A percentile compares a stretch with the other conserved stretches of the same genome.
Conservation (phyloP, 2,797 vertebrate species). For the Leptodactylus fallax region DNA sequence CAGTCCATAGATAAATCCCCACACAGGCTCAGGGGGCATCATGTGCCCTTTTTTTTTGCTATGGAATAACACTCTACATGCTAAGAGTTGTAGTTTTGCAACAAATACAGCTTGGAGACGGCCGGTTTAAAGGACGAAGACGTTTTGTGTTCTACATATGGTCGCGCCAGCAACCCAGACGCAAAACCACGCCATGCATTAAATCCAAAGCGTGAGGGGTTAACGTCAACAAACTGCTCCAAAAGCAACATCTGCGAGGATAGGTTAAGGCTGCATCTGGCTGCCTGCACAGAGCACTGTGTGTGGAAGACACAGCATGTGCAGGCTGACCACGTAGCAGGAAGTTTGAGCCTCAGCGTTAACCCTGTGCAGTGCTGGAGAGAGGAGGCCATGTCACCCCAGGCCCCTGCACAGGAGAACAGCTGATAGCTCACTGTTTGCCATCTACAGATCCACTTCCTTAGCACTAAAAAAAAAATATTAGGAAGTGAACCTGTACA, state of each 20-base stretch:
- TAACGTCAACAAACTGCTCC: constrained; percentile 10
- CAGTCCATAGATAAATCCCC: no score
- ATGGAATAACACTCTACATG: not conserved
- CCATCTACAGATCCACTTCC: not conserved
- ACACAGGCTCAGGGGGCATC: no score
- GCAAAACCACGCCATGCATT: not conserved
- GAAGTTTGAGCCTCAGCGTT: constrained; percentile 49
- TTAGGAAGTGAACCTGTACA: constrained; percentile 11
- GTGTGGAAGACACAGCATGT: constrained; percentile 54
- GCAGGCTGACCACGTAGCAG: constrained; percentile 63
- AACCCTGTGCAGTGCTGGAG: constrained; percentile 49
- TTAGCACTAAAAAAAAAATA: not conserved
- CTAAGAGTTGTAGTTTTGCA: not conserved
- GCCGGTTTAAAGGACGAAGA: not conserved
- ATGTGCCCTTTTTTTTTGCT: no score
- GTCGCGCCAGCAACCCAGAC: no score
- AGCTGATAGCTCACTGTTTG: not conserved
- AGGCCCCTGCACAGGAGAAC: not conserved
- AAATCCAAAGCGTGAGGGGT: not conserved
- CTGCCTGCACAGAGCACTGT: constrained; percentile 16
- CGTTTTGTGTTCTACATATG: not conserved
- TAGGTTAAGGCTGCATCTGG: constrained; percentile 49
- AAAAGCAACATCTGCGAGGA: constrained; percentile 49
- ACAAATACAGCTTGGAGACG: not conserved
- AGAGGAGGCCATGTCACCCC: not conserved